Base-by-base conservation (phyloP, 2,797 vertebrate species). In the Myoxocephalus aenaeus region DNA sequence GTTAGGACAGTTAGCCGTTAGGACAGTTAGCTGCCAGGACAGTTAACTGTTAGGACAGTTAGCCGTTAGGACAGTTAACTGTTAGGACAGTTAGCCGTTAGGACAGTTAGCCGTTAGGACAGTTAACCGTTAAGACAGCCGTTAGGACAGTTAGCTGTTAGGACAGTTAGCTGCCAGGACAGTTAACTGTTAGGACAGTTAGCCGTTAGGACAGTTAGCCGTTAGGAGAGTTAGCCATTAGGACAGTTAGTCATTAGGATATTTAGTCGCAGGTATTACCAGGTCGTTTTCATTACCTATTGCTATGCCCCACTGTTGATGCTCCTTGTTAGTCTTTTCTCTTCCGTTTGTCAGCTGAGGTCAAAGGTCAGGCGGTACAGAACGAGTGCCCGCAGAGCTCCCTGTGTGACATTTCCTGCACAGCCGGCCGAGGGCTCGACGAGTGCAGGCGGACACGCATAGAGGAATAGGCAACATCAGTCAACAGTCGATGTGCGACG, bases 401-500 rank as follows among this genome's bases (percentile, higher is more conserved):
- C 65, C 25, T 36, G 17, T 32, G 13, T 81, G 81, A 90, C 82
- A 85, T 83, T 84, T 85, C 48, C 53, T 77, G 42, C 27, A 54
- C 44, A 62, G 25, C 25, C 25, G 25, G 32, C 65, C 22, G 0
- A 58, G 32, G 56, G 48, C 63, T 38, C 0, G 4, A 14, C 22
- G n/a, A 71, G 70, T n/a, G 29, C 56, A 58, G 56, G 64, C 44
- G 12, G 7, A 81, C 57, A 69, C 9, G 4, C 54, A 65, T 25
- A 29, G 1, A 62, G 9, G 5, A 27, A 27, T 27, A 27, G 25
- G 25, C 25, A 27, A 27, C 25, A 27, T 27, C 25, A 27, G 25
- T 27, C 25, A 27, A 27, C 25, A 27, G 42, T 17, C 17, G 32
- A 22, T 4, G 12, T 3, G 12, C 20, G 11, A 32, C 48, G 34